Evolutionary conservation across 2,113 vertebrate genomes (phyloP).

Genomic region (Natator depressus): DNA sequence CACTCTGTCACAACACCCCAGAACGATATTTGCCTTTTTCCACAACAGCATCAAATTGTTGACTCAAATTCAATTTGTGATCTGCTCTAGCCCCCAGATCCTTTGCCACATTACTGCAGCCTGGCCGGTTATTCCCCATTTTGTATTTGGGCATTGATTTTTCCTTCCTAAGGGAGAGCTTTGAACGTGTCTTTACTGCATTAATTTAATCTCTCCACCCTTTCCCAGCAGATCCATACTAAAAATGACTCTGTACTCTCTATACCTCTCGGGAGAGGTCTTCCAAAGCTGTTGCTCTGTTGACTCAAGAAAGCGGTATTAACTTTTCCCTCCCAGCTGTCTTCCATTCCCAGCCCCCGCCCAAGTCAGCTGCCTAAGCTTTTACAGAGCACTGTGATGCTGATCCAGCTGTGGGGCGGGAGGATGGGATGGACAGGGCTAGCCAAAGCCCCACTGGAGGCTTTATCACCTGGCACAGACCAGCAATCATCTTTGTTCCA

Average conservation of each 20-base stretch:
- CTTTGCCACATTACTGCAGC: background rate
- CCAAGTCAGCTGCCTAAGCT: background rate
- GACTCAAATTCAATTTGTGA: background rate
- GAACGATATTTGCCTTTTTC: background rate
- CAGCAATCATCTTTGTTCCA: background rate
- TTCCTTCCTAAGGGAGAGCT: background rate
- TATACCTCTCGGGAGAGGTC: background rate
- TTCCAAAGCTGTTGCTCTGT: background rate
- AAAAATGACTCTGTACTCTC: background rate
- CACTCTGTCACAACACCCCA: background rate
- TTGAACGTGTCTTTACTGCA: background rate
- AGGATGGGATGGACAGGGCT: background rate
- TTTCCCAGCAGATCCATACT: background rate
- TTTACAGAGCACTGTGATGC: background rate
- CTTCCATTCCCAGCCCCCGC: background rate
- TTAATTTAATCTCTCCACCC: background rate
- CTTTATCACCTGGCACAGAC: background rate
- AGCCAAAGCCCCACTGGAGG: background rate
- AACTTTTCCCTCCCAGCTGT: background rate
- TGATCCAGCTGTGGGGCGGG: background rate
- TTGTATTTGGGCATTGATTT: background rate
- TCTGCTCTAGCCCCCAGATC: background rate
- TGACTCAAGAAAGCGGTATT: background rate
- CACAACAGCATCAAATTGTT: background rate
- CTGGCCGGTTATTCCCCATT: background rate